phyloP scores from a whole-genome alignment of 2,797 vertebrate species.

The Rachycentron canadum region DNA sequence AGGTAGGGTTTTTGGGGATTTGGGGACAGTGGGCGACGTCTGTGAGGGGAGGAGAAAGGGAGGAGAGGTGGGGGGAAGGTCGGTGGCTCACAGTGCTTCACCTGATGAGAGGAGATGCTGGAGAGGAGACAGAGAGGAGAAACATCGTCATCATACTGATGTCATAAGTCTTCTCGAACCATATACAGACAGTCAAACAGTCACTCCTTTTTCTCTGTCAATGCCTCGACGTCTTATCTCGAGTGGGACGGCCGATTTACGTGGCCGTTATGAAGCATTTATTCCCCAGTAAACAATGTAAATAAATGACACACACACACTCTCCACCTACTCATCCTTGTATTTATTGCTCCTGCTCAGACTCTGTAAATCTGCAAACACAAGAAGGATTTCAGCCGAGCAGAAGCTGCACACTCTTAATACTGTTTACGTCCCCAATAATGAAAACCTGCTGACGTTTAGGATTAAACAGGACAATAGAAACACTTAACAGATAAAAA shows the following conservation, averaged over 20 bases:
- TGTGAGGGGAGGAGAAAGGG: slow-evolving; percentile 17
- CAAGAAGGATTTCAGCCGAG: neutral
- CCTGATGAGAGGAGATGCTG: slow-evolving; percentile 77
- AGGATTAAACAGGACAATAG: slow-evolving; percentile 9
- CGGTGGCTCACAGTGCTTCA: slow-evolving; percentile 62
- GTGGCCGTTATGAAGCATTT: neutral
- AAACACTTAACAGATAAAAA: slow-evolving; percentile 11
- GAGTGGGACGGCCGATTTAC: slow-evolving; percentile 12
- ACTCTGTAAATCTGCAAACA: slow-evolving; percentile 25
- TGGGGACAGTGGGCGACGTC: slow-evolving; percentile 31
- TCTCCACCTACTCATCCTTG: slow-evolving; percentile 20
- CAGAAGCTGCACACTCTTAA: neutral
- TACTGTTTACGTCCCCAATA: neutral
- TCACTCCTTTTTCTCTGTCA: neutral
- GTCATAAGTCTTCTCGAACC: neutral
- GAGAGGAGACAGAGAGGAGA: slow-evolving; percentile 46
- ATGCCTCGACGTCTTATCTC: neutral
- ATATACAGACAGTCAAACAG: neutral
- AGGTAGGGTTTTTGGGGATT: slow-evolving; percentile 49
- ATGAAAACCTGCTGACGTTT: slow-evolving; percentile 15
- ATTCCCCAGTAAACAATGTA: slow-evolving; percentile 23
- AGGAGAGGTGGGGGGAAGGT: slow-evolving; percentile 33
- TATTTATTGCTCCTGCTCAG: slow-evolving; percentile 18
- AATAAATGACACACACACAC: slow-evolving; percentile 9
- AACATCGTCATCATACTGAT: neutral